Conservation (phyloP, 2,888 invertebrate species). For the Eilema griseolum region DNA sequence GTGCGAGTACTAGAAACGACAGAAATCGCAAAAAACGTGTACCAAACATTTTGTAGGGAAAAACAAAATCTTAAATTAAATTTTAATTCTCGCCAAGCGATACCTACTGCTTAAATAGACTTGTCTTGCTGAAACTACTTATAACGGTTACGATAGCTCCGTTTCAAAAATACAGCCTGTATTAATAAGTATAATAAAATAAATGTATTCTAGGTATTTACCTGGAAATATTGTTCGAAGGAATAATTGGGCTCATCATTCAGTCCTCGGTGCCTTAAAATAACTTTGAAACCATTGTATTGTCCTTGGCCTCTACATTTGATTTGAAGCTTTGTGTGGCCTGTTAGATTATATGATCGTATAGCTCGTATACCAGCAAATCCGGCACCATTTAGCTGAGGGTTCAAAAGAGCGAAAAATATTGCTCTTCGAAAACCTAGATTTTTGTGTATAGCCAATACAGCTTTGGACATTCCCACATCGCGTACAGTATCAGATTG, state of each 20-base stretch:
- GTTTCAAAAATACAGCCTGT: no score
- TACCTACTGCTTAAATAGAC: no score
- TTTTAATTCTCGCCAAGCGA: no score
- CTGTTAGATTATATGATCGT: conserved; percentile 81
- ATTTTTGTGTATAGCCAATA: conserved; percentile 87
- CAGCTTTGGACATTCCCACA: conserved; percentile 90
- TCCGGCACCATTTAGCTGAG: conserved; percentile 89
- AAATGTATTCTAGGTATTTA: conserved; percentile 33
- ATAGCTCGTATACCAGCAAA: conserved; percentile 88
- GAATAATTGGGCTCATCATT: conserved; percentile 86
- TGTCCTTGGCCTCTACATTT: conserved; percentile 87
- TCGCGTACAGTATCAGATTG: conserved; percentile 89
- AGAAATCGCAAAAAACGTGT: no score
- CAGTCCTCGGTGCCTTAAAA: conserved; percentile 86
- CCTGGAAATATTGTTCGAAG: conserved; percentile 88
- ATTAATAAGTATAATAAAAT: no score
- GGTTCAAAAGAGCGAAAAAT: conserved; percentile 89
- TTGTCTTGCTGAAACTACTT: no score
- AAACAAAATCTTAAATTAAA: no score
- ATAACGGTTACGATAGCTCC: no score
- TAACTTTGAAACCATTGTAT: conserved; percentile 87
- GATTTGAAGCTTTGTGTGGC: conserved; percentile 81
- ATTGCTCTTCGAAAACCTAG: conserved; percentile 87
- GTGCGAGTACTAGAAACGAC: no score
- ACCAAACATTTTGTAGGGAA: no score